A percentile compares a stretch with the other conserved stretches of the same genome.
phyloP scores from a whole-genome alignment of 2,113 vertebrate species.

The Lepus americanus region DNA sequence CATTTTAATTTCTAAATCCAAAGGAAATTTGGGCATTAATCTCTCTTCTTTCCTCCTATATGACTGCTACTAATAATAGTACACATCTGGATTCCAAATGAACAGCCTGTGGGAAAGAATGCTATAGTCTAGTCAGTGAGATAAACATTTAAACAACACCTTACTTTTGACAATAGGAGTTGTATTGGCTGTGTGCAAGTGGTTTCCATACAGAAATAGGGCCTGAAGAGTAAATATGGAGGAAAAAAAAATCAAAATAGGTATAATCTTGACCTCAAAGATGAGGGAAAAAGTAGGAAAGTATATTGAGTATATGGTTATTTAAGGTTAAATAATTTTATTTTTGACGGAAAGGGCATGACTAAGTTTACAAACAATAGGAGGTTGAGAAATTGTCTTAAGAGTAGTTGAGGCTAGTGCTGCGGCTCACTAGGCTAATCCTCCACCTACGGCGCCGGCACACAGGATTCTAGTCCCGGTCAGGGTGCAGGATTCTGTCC shows the following conservation, averaged over 20 bases:
- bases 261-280: neutral
- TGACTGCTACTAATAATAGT: neutral
- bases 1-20: neutral
- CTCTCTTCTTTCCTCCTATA: neutral
- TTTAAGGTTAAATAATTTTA: neutral
- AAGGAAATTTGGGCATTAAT: neutral
- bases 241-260: neutral
- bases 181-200: neutral
- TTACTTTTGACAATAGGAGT: neutral
- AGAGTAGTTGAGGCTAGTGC: neutral
- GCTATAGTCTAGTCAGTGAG: neutral
- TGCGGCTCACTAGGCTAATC: too few species aligned
- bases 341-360: neutral
- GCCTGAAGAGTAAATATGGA: neutral
- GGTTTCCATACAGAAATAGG: neutral
- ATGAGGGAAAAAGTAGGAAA: neutral
- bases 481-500: too few species aligned
- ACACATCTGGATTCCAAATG: neutral
- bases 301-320: neutral
- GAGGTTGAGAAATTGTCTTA: neutral
- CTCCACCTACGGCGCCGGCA: too few species aligned
- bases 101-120: neutral
- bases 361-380: neutral
- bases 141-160: slow-evolving; percentile 4
- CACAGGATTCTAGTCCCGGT: too few species aligned